A percentile compares a stretch with the other conserved stretches of the same genome.
These are phyloP conservation scores for Loris lydekkerianus DNA, from an alignment of 2,797 vertebrate species.

Conservation along the genomic window DNA sequence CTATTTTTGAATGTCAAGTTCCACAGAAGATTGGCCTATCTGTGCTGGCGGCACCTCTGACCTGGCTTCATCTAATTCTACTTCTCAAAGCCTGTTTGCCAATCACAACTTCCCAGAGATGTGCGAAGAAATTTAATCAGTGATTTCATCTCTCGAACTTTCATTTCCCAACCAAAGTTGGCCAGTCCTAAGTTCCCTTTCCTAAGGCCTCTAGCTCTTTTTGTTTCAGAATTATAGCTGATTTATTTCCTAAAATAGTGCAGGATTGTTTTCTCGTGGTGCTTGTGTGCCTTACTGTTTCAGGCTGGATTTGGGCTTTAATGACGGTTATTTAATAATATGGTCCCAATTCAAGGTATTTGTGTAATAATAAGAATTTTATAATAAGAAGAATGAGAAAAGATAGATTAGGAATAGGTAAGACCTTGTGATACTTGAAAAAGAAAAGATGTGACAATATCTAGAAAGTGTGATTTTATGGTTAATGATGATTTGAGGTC, in stretches of 20 bases:
- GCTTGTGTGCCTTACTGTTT: background rate
- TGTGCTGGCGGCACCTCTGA: background rate
- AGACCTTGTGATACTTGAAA: background rate
- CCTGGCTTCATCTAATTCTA: background rate
- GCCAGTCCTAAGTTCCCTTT: background rate
- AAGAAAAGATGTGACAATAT: background rate
- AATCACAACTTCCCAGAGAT: background rate
- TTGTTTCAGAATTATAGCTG: background rate
- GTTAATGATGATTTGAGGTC: slow-evolving; percentile 6
- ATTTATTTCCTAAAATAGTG: slow-evolving; percentile 41
- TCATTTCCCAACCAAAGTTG: background rate
- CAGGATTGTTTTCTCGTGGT: slow-evolving; percentile 13
- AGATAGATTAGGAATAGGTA: background rate
- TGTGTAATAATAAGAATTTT: background rate
- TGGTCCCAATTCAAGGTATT: background rate
- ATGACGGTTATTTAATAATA: background rate
- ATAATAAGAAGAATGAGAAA: background rate
- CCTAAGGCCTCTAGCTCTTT: background rate
- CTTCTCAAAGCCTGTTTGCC: background rate
- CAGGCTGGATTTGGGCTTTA: background rate
- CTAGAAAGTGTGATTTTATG: background rate
- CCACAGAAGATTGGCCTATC: background rate
- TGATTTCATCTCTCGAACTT: slow-evolving; percentile 21
- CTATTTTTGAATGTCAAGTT: background rate
- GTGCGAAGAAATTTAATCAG: slow-evolving; percentile 10